Evolutionary conservation across 2,113 vertebrate species (phyloP).

Genomic region (Columba livia): DNA sequence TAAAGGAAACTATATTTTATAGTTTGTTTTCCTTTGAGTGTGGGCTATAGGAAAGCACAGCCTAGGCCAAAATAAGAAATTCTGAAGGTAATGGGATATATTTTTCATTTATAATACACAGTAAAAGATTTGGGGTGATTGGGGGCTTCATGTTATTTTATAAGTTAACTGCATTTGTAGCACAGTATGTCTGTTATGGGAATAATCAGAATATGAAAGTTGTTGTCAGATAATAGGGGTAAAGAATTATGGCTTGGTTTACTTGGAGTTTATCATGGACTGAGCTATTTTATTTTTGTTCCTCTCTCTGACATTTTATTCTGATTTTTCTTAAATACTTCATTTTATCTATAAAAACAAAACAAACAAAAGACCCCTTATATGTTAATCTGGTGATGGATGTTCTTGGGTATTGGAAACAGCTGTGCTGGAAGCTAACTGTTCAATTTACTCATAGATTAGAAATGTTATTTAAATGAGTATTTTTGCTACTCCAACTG

Average conservation of each 20-base stretch:
- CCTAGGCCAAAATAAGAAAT: accelerated
- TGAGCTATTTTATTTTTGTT: not conserved
- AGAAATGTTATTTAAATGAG: not conserved
- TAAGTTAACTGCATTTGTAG: not conserved
- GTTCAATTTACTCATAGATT: not conserved
- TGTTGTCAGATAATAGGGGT: accelerated
- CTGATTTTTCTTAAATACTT: not conserved
- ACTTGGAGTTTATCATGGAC: not conserved
- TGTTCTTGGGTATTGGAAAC: not conserved
- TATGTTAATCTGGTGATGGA: not conserved
- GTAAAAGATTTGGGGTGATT: accelerated
- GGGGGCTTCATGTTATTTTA: accelerated
- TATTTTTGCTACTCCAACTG: accelerated
- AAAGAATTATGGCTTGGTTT: not conserved
- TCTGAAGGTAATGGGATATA: not conserved
- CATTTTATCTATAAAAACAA: accelerated
- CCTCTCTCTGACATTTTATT: not conserved
- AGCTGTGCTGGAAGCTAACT: not conserved
- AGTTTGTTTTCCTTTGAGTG: accelerated
- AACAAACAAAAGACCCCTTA: accelerated
- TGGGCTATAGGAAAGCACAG: accelerated
- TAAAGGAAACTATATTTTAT: accelerated
- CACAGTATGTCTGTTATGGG: accelerated
- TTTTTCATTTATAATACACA: accelerated
- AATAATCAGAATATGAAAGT: not conserved